Evolutionary conservation across 2,113 vertebrate genomes (phyloP).

Genomic region (Gobio gobio): DNA sequence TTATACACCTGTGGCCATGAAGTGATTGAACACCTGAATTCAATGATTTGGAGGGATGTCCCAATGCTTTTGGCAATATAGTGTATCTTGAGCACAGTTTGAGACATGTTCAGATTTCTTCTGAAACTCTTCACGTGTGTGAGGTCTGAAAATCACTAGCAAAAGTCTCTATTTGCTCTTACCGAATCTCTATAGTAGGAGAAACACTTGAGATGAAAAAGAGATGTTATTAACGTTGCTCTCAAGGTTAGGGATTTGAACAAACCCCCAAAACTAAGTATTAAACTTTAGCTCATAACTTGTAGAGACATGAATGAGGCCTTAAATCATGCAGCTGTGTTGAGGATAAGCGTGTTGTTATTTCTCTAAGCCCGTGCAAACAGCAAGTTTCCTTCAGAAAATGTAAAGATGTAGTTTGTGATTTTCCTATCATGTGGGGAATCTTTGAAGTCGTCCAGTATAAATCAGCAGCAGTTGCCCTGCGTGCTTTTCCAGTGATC

Average conservation of each 20-base stretch:
- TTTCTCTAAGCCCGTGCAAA: too few relatives aligned
- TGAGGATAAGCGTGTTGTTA: not conserved
- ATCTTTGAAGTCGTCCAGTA: conserved; percentile 1
- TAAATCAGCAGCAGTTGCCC: conserved; percentile 1
- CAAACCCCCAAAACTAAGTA: not conserved
- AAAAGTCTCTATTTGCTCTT: not conserved
- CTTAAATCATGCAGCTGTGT: not conserved
- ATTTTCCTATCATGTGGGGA: not conserved
- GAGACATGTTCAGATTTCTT: not conserved
- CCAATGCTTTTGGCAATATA: too few relatives aligned
- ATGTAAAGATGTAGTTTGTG: not conserved
- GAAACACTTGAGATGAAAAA: not conserved
- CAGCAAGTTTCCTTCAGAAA: not conserved
- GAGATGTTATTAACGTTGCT: not conserved
- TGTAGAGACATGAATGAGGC: not conserved
- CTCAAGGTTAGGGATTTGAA: not conserved
- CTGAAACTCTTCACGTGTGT: too few relatives aligned
- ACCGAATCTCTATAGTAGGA: not conserved
- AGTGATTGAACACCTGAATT: too few relatives aligned
- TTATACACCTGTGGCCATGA: too few relatives aligned
- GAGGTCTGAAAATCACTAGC: not conserved
- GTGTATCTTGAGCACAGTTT: not conserved
- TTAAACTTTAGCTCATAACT: not conserved
- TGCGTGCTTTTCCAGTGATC: not conserved
- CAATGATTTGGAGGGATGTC: too few relatives aligned